phyloP scores from a whole-genome alignment of 2,113 vertebrate species.

The Hypomesus transpacificus region DNA sequence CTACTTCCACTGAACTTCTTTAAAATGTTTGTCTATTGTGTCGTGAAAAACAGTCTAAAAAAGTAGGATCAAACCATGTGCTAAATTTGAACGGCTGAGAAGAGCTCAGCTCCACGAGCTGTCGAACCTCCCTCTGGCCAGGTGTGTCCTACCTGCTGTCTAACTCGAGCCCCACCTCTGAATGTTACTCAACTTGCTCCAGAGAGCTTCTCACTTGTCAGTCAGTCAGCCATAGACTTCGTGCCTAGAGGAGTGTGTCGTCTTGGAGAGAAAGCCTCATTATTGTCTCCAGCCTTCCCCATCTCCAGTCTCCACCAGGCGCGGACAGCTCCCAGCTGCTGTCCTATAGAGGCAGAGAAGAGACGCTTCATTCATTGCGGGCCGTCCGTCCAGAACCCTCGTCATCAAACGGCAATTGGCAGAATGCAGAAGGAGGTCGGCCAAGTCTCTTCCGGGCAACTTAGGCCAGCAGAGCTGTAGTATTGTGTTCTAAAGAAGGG shows the following conservation, averaged over 20 bases:
- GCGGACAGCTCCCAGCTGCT: constrained; percentile 15
- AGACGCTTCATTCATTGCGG: constrained; percentile 46
- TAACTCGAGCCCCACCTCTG: constrained; percentile 51
- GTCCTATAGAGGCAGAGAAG: constrained; percentile 38
- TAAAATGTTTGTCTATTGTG: too few relatives aligned
- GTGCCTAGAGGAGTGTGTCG: constrained; percentile 24
- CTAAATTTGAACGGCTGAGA: too few relatives aligned
- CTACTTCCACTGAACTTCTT: too few relatives aligned
- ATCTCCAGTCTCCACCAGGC: constrained; percentile 29
- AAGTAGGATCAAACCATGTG: too few relatives aligned
- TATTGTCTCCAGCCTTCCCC: neutral
- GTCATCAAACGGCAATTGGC: constrained; percentile 42
- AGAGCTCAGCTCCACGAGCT: too few relatives aligned
- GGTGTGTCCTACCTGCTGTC: constrained; percentile 50
- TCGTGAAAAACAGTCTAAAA: too few relatives aligned
- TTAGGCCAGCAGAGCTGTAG: constrained; percentile 31
- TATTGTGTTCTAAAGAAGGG: constrained; percentile 47
- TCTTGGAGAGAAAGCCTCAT: constrained; percentile 22
- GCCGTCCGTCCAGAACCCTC: constrained; percentile 24
- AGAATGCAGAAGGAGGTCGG: constrained; percentile 65
- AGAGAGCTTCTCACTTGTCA: constrained; percentile 27
- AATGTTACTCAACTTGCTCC: constrained; percentile 37
- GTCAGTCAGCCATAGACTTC: constrained; percentile 25
- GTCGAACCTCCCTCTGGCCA: neutral
- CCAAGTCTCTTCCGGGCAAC: constrained; percentile 43